Conservation (phyloP, 2,888 invertebrate species). For the Drosophila antonietae region DNA sequence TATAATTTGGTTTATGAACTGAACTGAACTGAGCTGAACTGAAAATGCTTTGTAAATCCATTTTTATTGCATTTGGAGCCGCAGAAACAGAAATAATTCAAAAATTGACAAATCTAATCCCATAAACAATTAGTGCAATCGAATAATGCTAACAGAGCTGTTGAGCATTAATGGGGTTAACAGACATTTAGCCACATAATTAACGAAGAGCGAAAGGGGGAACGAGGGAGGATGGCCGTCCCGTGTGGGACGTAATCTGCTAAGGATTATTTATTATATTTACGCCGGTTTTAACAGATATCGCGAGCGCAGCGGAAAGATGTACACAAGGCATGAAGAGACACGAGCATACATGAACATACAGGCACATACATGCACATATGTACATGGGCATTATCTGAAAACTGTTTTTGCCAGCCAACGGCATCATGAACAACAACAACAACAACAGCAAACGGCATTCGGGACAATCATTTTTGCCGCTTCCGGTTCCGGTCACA, state of each 20-base stretch:
- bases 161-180: slow-evolving; percentile 8
- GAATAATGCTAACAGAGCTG: background rate
- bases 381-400: slow-evolving; percentile 6
- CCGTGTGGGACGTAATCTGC: slow-evolving; percentile 9
- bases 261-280: slow-evolving; percentile 34
- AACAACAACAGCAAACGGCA: slow-evolving; percentile 14
- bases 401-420: slow-evolving; percentile 14
- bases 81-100: background rate
- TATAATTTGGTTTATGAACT: slow-evolving; percentile 1
- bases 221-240: background rate
- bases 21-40: background rate
- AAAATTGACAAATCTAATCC: background rate
- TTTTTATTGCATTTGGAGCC: background rate
- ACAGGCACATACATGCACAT: background rate
- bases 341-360: background rate
- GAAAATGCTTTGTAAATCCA: background rate
- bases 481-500: slow-evolving; percentile 49
- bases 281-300: slow-evolving; percentile 5
- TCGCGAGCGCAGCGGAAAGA: slow-evolving; percentile 5
- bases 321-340: background rate
- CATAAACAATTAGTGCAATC: slow-evolving; percentile 8
- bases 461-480: slow-evolving; percentile 44
- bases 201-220: slow-evolving; percentile 17
- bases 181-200: slow-evolving; percentile 25
- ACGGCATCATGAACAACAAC: slow-evolving; percentile 6